A percentile compares a stretch with the other conserved stretches of the same genome.
These are phyloP conservation scores for Rhincodon typus DNA, from an alignment of 2,797 vertebrate genomes.

Conservation along the genomic window DNA sequence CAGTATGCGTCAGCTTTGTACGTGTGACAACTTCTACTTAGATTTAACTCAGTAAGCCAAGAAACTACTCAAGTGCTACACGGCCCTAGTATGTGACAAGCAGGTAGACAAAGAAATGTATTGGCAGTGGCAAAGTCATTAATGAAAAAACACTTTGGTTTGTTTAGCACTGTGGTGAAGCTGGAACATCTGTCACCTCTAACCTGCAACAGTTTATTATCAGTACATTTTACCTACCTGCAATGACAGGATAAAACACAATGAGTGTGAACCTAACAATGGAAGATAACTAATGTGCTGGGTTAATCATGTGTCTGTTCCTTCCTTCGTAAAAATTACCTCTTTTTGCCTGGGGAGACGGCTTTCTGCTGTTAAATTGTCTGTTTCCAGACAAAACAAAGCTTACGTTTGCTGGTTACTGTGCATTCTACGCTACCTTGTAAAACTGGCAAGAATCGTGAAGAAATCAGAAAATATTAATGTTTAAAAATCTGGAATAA, in stretches of 20 bases:
- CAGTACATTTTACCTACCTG: background rate
- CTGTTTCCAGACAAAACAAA: slow-evolving; percentile 14
- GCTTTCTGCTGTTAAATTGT: background rate
- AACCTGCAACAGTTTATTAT: background rate
- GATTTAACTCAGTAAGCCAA: background rate
- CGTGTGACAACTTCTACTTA: background rate
- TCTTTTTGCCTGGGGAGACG: background rate
- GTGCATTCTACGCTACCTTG: background rate
- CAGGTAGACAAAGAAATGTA: background rate
- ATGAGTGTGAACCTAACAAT: background rate
- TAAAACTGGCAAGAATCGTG: background rate
- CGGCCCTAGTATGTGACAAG: background rate
- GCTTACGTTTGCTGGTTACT: background rate
- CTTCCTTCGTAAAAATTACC: background rate
- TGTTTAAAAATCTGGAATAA: background rate
- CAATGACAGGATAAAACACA: slow-evolving; percentile 19
- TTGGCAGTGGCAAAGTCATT: background rate
- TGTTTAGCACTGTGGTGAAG: background rate
- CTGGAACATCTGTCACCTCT: background rate
- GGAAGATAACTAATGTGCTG: background rate
- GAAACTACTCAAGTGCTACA: background rate
- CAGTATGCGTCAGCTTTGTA: background rate
- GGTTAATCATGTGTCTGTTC: background rate
- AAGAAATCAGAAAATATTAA: background rate
- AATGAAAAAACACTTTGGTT: background rate